A percentile compares a stretch with the other conserved stretches of the same genome.
Evolutionary conservation across 2,888 invertebrate species (phyloP).

Genomic region (Torymus texanus): DNA sequence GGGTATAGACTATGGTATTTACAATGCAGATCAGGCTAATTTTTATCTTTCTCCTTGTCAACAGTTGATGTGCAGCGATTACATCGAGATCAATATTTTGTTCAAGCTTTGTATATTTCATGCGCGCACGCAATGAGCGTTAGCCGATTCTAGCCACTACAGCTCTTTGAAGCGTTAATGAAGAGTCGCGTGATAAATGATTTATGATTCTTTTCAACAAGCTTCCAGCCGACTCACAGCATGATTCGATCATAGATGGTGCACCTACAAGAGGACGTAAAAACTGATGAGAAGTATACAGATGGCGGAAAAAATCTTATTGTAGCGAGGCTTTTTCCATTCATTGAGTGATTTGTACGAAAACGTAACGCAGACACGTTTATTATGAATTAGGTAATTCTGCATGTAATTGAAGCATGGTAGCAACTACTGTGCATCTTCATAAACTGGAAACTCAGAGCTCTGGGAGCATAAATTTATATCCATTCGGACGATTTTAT

Average conservation of each 20-base stretch:
- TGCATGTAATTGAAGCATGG: too few species aligned
- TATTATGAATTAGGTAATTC: too few species aligned
- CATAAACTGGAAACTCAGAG: too few species aligned
- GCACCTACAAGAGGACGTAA: too few species aligned
- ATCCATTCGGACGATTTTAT: too few species aligned
- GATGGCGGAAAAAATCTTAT: too few species aligned
- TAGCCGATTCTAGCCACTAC: background rate
- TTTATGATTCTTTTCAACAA: constrained; percentile 4
- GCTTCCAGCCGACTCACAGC: background rate
- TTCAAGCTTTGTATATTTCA: background rate
- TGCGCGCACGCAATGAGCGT: background rate
- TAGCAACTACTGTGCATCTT: too few species aligned
- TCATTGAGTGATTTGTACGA: too few species aligned
- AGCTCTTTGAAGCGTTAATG: background rate
- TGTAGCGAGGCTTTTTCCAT: too few species aligned
- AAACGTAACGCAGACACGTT: too few species aligned
- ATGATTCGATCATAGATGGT: background rate
- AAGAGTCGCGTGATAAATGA: constrained; percentile 7
- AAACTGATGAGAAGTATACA: too few species aligned
- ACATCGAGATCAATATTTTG: constrained; percentile 20
- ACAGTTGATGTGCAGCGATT: constrained; percentile 6
- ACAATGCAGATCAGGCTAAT: constrained; percentile 29
- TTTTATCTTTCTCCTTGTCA: constrained; percentile 16
- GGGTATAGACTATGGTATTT: constrained; percentile 24
- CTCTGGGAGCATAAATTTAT: too few species aligned